Base-by-base conservation (phyloP, 2,888 invertebrate species). In the Dilophus febrilis region DNA sequence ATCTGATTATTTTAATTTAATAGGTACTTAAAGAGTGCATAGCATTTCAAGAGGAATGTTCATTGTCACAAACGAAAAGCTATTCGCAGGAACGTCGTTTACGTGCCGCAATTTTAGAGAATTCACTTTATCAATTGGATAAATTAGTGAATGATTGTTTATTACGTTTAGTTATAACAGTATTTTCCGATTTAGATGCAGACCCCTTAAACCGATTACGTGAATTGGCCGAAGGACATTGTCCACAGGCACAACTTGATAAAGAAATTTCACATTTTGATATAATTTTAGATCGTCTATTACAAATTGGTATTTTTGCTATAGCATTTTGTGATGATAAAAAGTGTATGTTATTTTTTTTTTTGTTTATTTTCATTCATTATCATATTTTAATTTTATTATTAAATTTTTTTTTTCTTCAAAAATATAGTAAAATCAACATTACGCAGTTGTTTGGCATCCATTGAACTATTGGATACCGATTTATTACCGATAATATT, bases 251-350 rank as follows among this genome's bases (percentile, higher is more conserved):
- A 1, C 46, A 54, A 19, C 16, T 35, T 1, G 61, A 61, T 46
- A 56, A 55, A 27, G 45, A 52, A 3, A 58, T 61, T 41, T 59
- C 59, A 2, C 58, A 60, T 42, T 61, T 61, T 42, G 61, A 61
- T 52, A 55, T 60, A 1, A 59, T 61, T 41, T 45, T 60, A 3
- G 61, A 61, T 49, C 53, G 61, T 3, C 53, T 56, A 12, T 55
- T 55, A 2, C 61, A 60, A 46, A 58, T 61, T 38, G 61, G 61
- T 1, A 47, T 58, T 14, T 61, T 60, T 49, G 58, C 59, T 0
- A 55, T 58, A 37, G 51, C 55, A 0, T 58, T 57, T 44, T 52
- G 57, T 0, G 51, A 57, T 2, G 56, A 50, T 42, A 37, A 52
- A 0, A 55, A 55, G 48, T 48, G 58, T 58, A 38, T 37, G 43